Evolutionary conservation across 1,140 invertebrate species (phyloP).

Genomic region (Hypsibius dujardini): DNA sequence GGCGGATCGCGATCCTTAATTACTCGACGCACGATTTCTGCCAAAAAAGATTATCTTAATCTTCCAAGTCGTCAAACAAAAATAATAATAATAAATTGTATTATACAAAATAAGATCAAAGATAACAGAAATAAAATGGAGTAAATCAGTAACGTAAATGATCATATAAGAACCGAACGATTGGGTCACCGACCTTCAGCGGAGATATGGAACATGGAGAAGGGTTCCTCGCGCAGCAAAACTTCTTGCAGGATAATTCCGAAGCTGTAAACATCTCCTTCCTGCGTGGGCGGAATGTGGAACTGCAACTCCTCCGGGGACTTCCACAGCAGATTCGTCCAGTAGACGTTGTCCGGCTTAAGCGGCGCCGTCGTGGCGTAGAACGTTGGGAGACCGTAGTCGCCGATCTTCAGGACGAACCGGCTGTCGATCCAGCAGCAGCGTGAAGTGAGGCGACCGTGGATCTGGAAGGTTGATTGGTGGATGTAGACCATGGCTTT

Average conservation of each 20-base stretch:
- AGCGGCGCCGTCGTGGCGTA: neutral
- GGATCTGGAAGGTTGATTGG: constrained; percentile 51
- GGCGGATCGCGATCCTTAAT: neutral
- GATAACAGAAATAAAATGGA: neutral
- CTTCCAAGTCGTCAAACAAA: no score
- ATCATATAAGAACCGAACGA: neutral
- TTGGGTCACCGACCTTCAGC: constrained; percentile 1
- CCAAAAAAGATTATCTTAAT: neutral
- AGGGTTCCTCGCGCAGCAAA: constrained; percentile 32
- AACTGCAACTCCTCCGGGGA: constrained; percentile 40
- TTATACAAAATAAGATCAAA: neutral
- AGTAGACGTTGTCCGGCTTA: constrained; percentile 2
- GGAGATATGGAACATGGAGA: neutral
- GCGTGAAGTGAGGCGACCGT: constrained; percentile 58
- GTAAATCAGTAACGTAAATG: neutral
- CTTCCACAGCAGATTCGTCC: constrained; percentile 59
- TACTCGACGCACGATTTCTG: neutral
- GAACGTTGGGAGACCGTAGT: constrained; percentile 42
- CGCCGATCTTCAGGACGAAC: constrained; percentile 68
- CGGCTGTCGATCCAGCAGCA: constrained; percentile 70
- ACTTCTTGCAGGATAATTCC: constrained; percentile 80
- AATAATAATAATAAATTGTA: neutral
- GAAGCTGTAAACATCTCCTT: constrained; percentile 38
- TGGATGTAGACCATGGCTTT: constrained; percentile 58
- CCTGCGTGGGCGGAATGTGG: neutral